Base-by-base conservation (phyloP, 2,797 vertebrate genomes). In the Hydrolagus colliei region DNA sequence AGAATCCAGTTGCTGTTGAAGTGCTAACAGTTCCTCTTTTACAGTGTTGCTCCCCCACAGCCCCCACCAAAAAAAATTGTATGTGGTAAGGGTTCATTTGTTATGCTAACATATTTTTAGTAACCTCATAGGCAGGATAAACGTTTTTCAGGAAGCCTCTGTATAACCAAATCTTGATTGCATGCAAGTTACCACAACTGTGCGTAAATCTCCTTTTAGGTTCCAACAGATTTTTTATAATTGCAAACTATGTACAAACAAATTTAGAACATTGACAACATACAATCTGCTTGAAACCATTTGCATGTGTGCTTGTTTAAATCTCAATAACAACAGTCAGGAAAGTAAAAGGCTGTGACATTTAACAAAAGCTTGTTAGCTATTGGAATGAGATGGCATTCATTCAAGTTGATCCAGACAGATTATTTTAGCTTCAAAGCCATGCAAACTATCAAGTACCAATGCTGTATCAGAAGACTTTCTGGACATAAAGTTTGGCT, bases 61-160 rank as follows among this genome's bases (percentile, higher is more conserved):
- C 63, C 27, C 27, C 27, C 27, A 27, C 27, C 27, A 27, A 80
- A 65, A 80, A 62, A 80, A 63, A n/a, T 80, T 80, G 27, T 61
- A 80, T 80, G 78, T 35, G 78, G 78, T 65, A 32, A 80, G 67
- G 16, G 78, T 80, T 80, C 78, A 65, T 62, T 80, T 65, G 78
- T 16, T 16, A 18, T 67, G 27, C 32, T 80, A 80, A 67, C 78
- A 4, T 52, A 80, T 80, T 35, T 27, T 32, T 13, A 67, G 32
- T 27, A 67, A 80, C 62, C 13, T 80, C 78, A 80, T 62, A 80
- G 62, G 27, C 78, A 80, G 12, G 13, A 9, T 80, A 32, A 7
- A 62, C 27, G 22, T 27, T 27, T 27, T 80, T 80, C 78, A 80
- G 78, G 78, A 80, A 80, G 22, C 14, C 65, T 67, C 22, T 80